Evolutionary conservation across 2,797 vertebrate genomes (phyloP).

Genomic region (Tenualosa ilisha): DNA sequence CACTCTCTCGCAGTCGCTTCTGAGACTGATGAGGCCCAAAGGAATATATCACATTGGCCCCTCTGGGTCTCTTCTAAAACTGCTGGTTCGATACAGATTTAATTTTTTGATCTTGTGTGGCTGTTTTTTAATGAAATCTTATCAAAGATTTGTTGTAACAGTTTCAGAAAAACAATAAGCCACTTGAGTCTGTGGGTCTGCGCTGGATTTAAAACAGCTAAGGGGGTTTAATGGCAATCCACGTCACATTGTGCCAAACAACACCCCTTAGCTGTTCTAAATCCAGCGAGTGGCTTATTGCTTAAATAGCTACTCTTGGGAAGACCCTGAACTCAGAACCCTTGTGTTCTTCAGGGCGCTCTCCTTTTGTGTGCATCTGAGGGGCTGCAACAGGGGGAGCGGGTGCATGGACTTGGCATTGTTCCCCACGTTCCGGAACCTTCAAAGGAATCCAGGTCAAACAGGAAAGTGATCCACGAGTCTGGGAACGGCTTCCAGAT

Average conservation of each 20-base stretch:
- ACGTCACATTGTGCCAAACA: no score
- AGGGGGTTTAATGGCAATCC: no score
- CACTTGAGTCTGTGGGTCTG: no score
- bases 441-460: slow-evolving; percentile 72
- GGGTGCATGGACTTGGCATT: slow-evolving; percentile 54
- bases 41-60: not conserved
- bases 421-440: slow-evolving; percentile 26
- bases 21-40: not conserved
- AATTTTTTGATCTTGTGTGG: not conserved
- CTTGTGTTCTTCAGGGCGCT: not conserved
- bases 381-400: slow-evolving; percentile 39
- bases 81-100: no score
- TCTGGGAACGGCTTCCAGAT: slow-evolving; percentile 74
- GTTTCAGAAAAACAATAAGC: no score
- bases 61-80: not conserved
- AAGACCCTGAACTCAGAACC: not conserved
- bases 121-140: no score
- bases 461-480: slow-evolving; percentile 60
- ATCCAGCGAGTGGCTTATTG: no score
- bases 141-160: no score
- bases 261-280: no score
- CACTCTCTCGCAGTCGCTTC: not conserved
- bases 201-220: no score
- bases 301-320: not conserved
- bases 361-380: slow-evolving; percentile 22